These are phyloP conservation scores for Drosophila chauvacae DNA, from an alignment of 1,140 invertebrate genomes.

Conservation along the genomic window DNA sequence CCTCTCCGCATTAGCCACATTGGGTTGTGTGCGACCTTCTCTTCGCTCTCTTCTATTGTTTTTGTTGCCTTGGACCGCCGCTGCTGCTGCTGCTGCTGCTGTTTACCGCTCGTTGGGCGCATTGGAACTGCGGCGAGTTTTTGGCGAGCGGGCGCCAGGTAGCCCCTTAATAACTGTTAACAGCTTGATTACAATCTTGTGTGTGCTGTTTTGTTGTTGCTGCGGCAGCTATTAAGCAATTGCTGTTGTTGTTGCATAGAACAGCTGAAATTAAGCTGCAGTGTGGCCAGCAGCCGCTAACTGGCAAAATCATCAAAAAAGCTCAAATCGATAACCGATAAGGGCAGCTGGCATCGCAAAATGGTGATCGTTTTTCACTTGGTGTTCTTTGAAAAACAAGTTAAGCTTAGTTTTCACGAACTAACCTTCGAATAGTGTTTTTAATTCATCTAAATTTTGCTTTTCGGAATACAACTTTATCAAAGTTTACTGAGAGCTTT, in stretches of 20 bases:
- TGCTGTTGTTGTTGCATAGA: slow-evolving; percentile 8
- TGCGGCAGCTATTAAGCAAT: not conserved
- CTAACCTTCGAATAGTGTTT: no score
- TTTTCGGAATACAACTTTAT: no score
- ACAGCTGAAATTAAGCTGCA: slow-evolving; percentile 35
- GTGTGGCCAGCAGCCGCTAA: slow-evolving; percentile 5
- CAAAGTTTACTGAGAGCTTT: not conserved
- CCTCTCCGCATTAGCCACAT: not conserved
- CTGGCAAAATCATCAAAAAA: not conserved
- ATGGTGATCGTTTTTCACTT: not conserved
- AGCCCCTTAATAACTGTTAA: slow-evolving; percentile 21
- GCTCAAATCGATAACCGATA: slow-evolving; percentile 8
- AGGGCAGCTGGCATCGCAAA: not conserved
- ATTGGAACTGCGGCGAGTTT: slow-evolving; percentile 21
- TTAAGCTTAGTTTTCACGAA: not conserved
- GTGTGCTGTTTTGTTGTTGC: slow-evolving; percentile 13
- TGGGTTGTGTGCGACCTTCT: slow-evolving; percentile 25
- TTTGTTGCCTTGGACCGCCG: slow-evolving; percentile 15
- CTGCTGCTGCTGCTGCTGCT: slow-evolving; percentile 9
- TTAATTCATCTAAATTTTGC: not conserved
- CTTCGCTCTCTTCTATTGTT: slow-evolving; percentile 17
- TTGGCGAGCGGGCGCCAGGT: slow-evolving; percentile 10
- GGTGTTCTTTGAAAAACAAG: not conserved
- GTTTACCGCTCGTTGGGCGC: slow-evolving; percentile 33
- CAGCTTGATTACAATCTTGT: slow-evolving; percentile 15